Evolutionary conservation across 2,797 vertebrate species (phyloP), one percentile per base, ranked within the genome.

Genomic region (Acomys russatus): DNA sequence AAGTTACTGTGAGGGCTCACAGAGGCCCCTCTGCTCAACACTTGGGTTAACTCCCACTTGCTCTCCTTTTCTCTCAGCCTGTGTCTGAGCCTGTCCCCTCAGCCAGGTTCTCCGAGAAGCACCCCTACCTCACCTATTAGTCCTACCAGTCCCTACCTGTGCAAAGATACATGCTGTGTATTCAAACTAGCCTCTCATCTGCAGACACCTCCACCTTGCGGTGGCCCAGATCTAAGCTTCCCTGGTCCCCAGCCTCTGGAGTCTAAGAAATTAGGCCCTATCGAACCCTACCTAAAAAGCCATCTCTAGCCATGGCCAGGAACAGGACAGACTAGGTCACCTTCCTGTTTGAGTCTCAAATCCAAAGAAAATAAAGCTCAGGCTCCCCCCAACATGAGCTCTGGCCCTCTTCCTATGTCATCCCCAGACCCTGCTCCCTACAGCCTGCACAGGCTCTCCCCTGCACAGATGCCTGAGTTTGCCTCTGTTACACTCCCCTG

Each of bases 1-100:
- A 7, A 54, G 6, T 20, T 5, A 84, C 83, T 38, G 8, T 0
- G 3, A n/a, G 51, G 25, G 4, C 18, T 0, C 0, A 1, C 1
- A 9, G 30, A 23, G 61, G 11, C 68, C 2, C 56, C 25, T 10
- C 7, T 2, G 3, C 9, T 9, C 38, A 4, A 11, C 0, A 0
- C 49, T 20, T 2, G 14, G 51, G 56, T 9, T 8, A 71, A 15
- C 30, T 5, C 63, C 0, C 17, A 4, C 51, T 4, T 2, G 0
- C 25, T 63, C 68, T 35, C 38, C 68, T 4, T 2, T 0, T 1
- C 89, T 70, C 86, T 22, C 44, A 44, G 5, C 54, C 44, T 5
- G 9, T 0, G 11, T 38, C 9, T 15, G n/a, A 25, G 61, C 0
- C 66, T 38, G 25, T 18, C 44, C 0, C 28, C 70, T 74, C 59